Base-by-base conservation (phyloP, 2,113 vertebrate genomes). In the Chaetodon trifascialis region DNA sequence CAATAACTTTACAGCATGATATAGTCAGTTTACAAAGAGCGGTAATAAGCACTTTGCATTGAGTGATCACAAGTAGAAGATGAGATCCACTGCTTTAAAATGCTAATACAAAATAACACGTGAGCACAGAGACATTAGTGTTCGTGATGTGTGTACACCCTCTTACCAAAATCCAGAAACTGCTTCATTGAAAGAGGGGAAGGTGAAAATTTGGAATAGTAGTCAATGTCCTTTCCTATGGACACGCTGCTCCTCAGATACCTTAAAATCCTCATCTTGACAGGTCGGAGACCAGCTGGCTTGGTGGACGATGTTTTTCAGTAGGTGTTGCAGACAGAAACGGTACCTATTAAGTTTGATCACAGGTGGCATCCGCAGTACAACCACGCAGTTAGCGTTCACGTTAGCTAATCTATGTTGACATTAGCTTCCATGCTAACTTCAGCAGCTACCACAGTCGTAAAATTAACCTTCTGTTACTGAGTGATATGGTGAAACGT, bases 181-280 rank as follows among this genome's bases (percentile, higher is more conserved):
- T 96, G 96, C 87, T 96, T 96, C 90, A 96, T 96, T n/a, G 96
- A 96, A 2, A 96, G 93, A 55, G 96, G 96, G 0, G 96, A 96
- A 7, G 96, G 96, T 0, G 95, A 96, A 34, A 96, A 96, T 68
- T 93, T 95, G 58, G 96, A 96, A 52, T 95, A 96, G 62, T 92
- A 94, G 71, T 96, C 96, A 0, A 96, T 90, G 52, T 95, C 94
- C 78, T 95, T 96, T 21, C 92, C 93, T 10, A 94, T 73, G 11
- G 93, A 91, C 11, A 87, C 59, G 64, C 89, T 93, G 76, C 86
- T 95, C 92, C 95, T 90, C 84, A 96, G 75, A 63, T 92, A 88
- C 77, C 92, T 89, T 60, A 96, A 84, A 47, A 96, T 91, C 88
- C 94, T 95, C 95, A 96, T 96, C 1, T 4, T 92, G 88, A 2